phyloP scores from a whole-genome alignment of 2,797 vertebrate species.

The Rhodeus uyekii region DNA sequence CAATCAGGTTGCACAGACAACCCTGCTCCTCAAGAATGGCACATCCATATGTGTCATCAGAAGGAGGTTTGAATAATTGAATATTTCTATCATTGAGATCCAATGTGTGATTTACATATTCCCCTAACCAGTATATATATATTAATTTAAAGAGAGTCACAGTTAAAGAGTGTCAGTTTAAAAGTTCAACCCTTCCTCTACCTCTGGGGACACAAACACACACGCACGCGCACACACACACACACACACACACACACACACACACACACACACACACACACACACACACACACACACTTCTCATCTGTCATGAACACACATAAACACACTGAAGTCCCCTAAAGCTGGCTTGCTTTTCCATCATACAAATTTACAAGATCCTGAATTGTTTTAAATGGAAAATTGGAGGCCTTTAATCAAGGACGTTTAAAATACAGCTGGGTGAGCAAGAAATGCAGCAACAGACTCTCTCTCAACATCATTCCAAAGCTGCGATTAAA shows the following conservation, averaged over 20 bases:
- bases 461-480: not conserved
- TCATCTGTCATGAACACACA: too few relatives aligned
- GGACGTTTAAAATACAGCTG: not conserved
- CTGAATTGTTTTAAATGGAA: constrained; percentile 11
- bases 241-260: constrained; percentile 2
- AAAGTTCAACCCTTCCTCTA: not conserved
- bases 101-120: too few relatives aligned
- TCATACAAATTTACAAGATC: constrained; percentile 22
- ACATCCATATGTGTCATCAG: too few relatives aligned
- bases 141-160: too few relatives aligned
- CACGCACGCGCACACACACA: not conserved
- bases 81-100: too few relatives aligned
- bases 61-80: too few relatives aligned
- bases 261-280: not conserved
- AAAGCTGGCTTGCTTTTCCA: constrained; percentile 20
- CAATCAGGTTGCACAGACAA: too few relatives aligned
- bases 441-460: not conserved
- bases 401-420: constrained; percentile 25
- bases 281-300: not conserved
- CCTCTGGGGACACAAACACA: not conserved
- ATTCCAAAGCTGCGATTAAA: not conserved
- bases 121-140: too few relatives aligned
- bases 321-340: not conserved
- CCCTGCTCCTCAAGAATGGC: too few relatives aligned
- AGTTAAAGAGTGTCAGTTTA: not conserved